Evolutionary conservation across 2,888 invertebrate genomes (phyloP).

Genomic region (Thera britannica): DNA sequence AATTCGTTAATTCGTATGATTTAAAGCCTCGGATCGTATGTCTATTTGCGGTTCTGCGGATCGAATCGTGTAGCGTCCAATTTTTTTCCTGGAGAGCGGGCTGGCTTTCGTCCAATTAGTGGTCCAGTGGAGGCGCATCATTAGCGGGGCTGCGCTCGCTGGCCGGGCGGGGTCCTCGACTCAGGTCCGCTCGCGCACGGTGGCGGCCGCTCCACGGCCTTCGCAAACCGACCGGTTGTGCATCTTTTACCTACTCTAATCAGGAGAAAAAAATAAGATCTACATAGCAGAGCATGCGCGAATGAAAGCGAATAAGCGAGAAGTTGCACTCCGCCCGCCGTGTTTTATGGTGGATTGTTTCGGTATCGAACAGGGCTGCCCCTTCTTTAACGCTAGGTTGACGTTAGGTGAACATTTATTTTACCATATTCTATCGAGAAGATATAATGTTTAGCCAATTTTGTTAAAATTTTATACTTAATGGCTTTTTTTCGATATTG

Average conservation of each 20-base stretch:
- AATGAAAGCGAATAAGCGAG: conserved; percentile 78
- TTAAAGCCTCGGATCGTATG: conserved; percentile 53
- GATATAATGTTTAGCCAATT: no score
- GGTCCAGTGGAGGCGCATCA: conserved; percentile 76
- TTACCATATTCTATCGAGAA: no score
- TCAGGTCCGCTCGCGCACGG: conserved; percentile 56
- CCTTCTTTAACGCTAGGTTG: background rate
- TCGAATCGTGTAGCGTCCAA: conserved; percentile 51
- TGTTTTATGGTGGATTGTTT: conserved; percentile 78
- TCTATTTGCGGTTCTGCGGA: conserved; percentile 65
- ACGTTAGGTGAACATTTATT: no score
- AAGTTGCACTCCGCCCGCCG: conserved; percentile 61
- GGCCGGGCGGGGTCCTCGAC: conserved; percentile 53
- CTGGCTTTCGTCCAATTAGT: conserved; percentile 78
- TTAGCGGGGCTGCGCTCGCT: conserved; percentile 58
- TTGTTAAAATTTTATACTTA: no score
- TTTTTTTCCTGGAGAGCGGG: conserved; percentile 74
- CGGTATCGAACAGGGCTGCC: conserved; percentile 62
- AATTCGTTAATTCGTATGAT: conserved; percentile 58
- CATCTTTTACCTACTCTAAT: conserved; percentile 79
- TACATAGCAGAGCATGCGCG: conserved; percentile 62
- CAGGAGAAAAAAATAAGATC: conserved; percentile 75
- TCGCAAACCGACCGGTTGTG: conserved; percentile 79
- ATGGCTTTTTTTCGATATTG: no score
- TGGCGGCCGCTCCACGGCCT: conserved; percentile 63